Evolutionary conservation across 2,113 vertebrate genomes (phyloP), one percentile per base, ranked within the genome.

Genomic region (Mormyrus iriodes): DNA sequence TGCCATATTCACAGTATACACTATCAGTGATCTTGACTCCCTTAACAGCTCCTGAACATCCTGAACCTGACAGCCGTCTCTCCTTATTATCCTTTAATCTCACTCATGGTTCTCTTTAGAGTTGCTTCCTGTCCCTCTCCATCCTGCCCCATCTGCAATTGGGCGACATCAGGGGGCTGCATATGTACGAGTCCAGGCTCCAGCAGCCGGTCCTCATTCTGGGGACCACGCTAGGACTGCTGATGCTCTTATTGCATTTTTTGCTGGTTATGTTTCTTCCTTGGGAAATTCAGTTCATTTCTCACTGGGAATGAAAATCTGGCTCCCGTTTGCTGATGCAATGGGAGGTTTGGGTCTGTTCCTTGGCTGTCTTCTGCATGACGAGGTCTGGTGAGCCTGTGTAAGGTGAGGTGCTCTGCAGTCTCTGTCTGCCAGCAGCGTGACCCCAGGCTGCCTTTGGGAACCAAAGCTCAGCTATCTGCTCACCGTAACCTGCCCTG

Each of bases 161-260:
- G 24, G 7, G 58, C 9, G 21, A n/a, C 21, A 61, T 61, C 7
- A n/a, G 55, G 55, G 55, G 65, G 27, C 65, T 42, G 31, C 35
- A 39, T 2, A 17, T 27, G n/a, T 48, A 9, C 3, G 31, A 46
- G n/a, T 52, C 17, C 6, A 13, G 27, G 3, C 46, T n/a, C 1
- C 4, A 9, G 17, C 13, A 35, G 21, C 7, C 46, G 2, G 42
- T 1, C 61, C 1, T 52, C 49, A 15, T 24, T 48, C n/a, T 49
- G 24, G 3, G 44, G 21, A n/a, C 0, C 9, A 12, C 46, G 31
- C 48, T 53, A 31, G 69, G 53, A 19, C 35, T 2, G 24, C 46
- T 89, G 89, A 58, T 88, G 86, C 83, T 88, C 76, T 53, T 90
- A 88, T 85, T 48, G 83, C 88, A 52, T 90, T 87, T 84, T 76